Evolutionary conservation across 2,888 invertebrate species (phyloP), one percentile per base, ranked within the genome.

Genomic region (Caradrina clavipalpis): DNA sequence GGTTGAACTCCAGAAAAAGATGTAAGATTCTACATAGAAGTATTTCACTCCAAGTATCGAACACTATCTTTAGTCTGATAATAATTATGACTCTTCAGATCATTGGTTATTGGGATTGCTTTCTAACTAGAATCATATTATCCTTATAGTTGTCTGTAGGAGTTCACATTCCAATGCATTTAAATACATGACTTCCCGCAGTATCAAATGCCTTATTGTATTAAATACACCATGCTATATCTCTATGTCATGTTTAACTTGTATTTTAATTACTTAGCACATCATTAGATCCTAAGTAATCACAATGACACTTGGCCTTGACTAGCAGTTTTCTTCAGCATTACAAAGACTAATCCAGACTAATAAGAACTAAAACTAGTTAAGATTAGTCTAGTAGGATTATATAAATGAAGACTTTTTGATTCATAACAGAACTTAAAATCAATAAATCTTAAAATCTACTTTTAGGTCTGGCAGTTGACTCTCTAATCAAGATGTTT

Each of bases 1-100:
- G 96, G 99, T 99, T 83, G 99, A 99, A 95, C 97, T 99, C 76
- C 99, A 99, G 92, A 99, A 99, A 96, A 99, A 99, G 97, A 99
- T 99, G 98, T 98, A 97, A 94, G 97, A 94, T 76, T 55, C 60
- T 73, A 73, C 61, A 10, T 49, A 21, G 35, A 45, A 56, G 35
- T 21, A 42, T 50, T 35, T 19, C 47, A 54, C 17, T 58, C 15
- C 17, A 15, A 39, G 15, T 58, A 10, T 51, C 4, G 17, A 42
- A 54, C 51, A n/a, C 49, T 47, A 42, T 45, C 55, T 35, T 26
- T 1, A 31, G 7, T 47, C 26, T 31, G 1, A 7, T 61, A 26
- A 8, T n/a, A 47, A n/a, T n/a, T n/a, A n/a, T n/a, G 19, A 64
- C 15, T 45, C 15, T n/a, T 54, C 13, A 35, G 42, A 55, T 39